These are phyloP conservation scores for Cephalopholis sonnerati DNA, from an alignment of 2,113 vertebrate species.

Conservation along the genomic window DNA sequence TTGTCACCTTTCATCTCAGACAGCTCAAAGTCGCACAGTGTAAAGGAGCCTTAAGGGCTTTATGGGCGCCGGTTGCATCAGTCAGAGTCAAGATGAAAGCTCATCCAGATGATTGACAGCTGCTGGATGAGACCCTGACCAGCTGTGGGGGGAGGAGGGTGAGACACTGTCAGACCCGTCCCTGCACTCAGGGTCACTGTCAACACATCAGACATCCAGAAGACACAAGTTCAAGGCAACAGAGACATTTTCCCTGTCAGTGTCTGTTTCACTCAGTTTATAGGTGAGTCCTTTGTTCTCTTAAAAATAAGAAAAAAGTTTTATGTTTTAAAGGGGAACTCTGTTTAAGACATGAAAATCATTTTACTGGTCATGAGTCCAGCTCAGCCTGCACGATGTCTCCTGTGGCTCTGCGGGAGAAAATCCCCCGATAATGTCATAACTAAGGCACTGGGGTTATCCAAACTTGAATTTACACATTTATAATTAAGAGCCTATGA, in stretches of 20 bases:
- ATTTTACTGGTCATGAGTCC: neutral
- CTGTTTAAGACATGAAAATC: neutral
- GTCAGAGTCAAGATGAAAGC: slow-evolving; percentile 14
- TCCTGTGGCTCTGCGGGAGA: too few relatives aligned
- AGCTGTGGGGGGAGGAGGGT: neutral
- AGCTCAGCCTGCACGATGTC: neutral
- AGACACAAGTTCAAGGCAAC: neutral
- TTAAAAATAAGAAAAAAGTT: neutral
- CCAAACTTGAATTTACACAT: too few relatives aligned
- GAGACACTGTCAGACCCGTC: neutral
- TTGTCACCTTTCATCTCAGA: slow-evolving; percentile 28
- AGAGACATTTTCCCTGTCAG: neutral
- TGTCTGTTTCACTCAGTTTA: neutral
- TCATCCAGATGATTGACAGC: slow-evolving; percentile 22
- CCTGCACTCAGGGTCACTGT: neutral
- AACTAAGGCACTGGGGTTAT: neutral
- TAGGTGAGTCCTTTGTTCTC: neutral
- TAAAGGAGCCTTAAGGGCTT: neutral
- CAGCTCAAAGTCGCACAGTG: neutral
- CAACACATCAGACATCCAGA: neutral
- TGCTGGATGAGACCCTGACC: neutral
- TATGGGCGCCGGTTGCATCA: slow-evolving; percentile 7
- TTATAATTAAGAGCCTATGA: too few relatives aligned
- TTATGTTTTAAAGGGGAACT: neutral
- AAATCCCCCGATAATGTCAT: neutral